Conservation (phyloP, 2,113 vertebrate genomes). For the Peromyscus maniculatus region DNA sequence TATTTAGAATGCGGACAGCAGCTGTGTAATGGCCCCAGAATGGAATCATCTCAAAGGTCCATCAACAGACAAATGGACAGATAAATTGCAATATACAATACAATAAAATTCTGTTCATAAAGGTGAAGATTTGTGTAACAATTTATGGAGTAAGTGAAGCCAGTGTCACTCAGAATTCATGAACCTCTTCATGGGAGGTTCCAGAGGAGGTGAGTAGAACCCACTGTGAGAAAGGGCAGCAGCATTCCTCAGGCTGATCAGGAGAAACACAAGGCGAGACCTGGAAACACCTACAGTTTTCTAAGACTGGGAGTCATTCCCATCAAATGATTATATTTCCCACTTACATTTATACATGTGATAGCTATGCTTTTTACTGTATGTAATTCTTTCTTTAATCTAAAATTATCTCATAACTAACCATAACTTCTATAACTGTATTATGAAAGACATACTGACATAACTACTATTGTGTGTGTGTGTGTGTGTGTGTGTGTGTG, state of each 20-base stretch:
- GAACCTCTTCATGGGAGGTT: not conserved
- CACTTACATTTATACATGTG: not conserved
- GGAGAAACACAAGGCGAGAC: not conserved
- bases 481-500: not conserved
- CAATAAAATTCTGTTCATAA: not conserved
- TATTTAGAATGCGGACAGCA: not conserved
- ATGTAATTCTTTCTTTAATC: not conserved
- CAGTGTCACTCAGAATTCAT: not conserved
- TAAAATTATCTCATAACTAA: not conserved
- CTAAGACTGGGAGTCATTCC: not conserved
- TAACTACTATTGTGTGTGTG: not conserved
- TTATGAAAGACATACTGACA: not conserved
- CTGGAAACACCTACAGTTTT: not conserved
- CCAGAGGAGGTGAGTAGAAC: not conserved
- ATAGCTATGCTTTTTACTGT: not conserved
- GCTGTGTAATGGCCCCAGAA: not conserved
- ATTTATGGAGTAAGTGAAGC: not conserved
- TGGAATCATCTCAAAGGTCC: conserved; percentile 9
- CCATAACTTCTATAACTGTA: not conserved
- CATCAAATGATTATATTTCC: not conserved
- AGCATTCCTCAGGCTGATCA: not conserved
- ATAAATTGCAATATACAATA: not conserved
- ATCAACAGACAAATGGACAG: not conserved
- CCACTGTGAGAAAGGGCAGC: not conserved
- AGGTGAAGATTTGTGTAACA: not conserved